Percentiles rank a stretch among this genome's conserved stretches.
phyloP scores from a whole-genome alignment of 1,140 invertebrate genomes.

The Drosophila aff. region DNA sequence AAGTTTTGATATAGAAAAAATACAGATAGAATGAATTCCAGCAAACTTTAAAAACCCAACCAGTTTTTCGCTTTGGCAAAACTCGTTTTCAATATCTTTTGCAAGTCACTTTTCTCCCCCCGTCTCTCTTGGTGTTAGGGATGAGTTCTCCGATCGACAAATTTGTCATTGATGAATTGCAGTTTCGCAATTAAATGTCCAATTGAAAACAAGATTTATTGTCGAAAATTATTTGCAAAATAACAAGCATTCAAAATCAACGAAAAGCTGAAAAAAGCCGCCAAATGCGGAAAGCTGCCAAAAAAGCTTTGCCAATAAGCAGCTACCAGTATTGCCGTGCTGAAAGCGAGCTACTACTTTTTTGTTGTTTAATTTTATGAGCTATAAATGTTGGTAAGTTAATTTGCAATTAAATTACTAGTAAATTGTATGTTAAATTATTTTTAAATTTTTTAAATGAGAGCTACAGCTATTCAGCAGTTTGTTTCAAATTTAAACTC shows the following conservation, averaged over 20 bases:
- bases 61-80: conserved; percentile 44
- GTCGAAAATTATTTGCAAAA: conserved; percentile 4
- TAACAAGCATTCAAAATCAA: conserved; percentile 17
- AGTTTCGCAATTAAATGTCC: conserved; percentile 28
- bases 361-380: conserved; percentile 8
- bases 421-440: too few relatives aligned
- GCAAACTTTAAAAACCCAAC: conserved; percentile 47
- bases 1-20: conserved; percentile 25
- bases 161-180: conserved; percentile 48
- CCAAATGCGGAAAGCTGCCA: conserved; percentile 14
- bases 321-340: conserved; percentile 63
- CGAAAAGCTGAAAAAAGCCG: conserved; percentile 16
- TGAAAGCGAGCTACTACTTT: conserved; percentile 4
- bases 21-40: conserved; percentile 63
- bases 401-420: not conserved
- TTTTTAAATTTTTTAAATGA: not conserved
- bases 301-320: conserved; percentile 38
- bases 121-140: conserved; percentile 4
- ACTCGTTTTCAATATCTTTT: conserved; percentile 44
- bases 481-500: not conserved
- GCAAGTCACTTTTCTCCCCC: conserved; percentile 17
- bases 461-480: not conserved
- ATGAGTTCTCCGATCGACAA: conserved; percentile 35
- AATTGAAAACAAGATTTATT: conserved; percentile 26
- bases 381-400: too few relatives aligned